These are phyloP conservation scores for Crocodylus rhombifer DNA, from an alignment of 2,797 vertebrate species.

Conservation along the genomic window DNA sequence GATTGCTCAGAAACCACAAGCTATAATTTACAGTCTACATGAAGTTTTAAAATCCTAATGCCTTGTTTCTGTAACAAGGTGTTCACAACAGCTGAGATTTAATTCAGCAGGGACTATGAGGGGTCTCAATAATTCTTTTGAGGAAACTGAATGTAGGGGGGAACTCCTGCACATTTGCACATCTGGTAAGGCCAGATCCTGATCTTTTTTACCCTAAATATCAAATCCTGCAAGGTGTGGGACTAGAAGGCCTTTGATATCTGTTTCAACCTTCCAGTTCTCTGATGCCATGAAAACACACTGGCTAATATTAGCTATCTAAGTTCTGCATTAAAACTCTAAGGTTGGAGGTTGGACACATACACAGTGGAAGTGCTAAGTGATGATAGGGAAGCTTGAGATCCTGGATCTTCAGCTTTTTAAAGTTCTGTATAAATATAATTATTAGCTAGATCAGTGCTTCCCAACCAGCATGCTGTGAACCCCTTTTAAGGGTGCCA, in stretches of 20 bases:
- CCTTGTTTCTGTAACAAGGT: conserved; percentile 27
- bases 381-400: neutral
- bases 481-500: too few relatives aligned
- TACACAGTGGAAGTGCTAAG: neutral
- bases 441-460: neutral
- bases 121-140: neutral
- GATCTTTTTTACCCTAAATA: neutral
- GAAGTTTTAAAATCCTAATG: conserved; percentile 62
- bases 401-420: neutral
- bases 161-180: neutral
- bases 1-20: conserved; percentile 29
- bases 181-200: neutral
- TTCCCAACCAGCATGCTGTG: too few relatives aligned
- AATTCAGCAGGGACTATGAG: conserved; percentile 32
- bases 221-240: neutral
- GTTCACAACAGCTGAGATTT: conserved; percentile 14
- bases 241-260: too few relatives aligned
- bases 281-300: too few relatives aligned
- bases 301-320: too few relatives aligned
- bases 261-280: too few relatives aligned
- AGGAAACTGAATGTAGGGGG: neutral
- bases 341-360: too few relatives aligned
- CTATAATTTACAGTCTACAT: conserved; percentile 15
- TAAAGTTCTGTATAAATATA: neutral
- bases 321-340: neutral